These are phyloP conservation scores for Papilio polyxenes DNA, from an alignment of 1,140 invertebrate genomes.

Conservation along the genomic window DNA sequence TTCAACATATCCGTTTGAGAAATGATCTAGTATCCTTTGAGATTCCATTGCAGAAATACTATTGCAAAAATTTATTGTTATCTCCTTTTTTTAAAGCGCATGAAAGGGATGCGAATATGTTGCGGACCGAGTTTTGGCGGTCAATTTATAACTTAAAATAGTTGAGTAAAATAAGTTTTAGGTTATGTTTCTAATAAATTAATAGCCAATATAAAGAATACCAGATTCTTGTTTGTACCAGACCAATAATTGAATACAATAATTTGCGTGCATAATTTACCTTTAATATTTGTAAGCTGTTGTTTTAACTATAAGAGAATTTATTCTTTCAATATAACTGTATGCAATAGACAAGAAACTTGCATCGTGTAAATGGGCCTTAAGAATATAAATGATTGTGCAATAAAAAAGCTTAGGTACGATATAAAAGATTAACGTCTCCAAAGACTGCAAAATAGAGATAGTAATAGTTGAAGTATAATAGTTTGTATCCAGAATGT, in stretches of 20 bases:
- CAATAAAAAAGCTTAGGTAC: background rate
- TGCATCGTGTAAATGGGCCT: no score
- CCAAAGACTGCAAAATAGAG: background rate
- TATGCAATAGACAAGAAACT: no score
- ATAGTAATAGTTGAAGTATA: background rate
- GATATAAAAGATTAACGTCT: background rate
- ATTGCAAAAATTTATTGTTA: no score
- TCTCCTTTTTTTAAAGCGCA: no score
- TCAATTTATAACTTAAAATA: background rate
- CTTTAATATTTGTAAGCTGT: no score
- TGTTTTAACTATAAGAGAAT: no score
- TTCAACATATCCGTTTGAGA: constrained; percentile 21
- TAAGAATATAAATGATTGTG: background rate
- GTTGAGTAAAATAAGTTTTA: background rate
- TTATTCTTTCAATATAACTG: no score
- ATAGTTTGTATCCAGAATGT: background rate
- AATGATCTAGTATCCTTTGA: constrained; percentile 17
- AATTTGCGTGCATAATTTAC: no score
- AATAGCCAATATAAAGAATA: no score
- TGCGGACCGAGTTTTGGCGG: background rate
- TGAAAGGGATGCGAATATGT: background rate
- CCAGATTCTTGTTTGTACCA: no score
- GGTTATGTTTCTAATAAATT: background rate
- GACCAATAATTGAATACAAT: no score
- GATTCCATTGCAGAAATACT: background rate